Evolutionary conservation across 2,113 vertebrate genomes (phyloP).

Genomic region (Potamarius usumacintae): DNA sequence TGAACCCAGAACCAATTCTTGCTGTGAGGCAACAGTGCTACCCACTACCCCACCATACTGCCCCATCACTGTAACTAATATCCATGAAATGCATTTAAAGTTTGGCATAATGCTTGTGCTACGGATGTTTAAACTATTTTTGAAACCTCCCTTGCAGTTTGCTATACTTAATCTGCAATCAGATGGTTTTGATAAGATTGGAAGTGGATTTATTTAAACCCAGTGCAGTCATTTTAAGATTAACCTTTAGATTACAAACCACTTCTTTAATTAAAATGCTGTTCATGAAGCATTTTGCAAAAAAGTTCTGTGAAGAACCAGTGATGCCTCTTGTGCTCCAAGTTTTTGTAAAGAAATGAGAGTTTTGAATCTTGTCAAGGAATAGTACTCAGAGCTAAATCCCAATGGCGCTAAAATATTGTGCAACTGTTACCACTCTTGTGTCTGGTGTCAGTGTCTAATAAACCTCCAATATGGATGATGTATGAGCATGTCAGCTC

Average conservation of each 20-base stretch:
- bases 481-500: constrained; percentile 41
- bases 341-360: constrained; percentile 4
- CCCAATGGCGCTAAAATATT: constrained; percentile 10
- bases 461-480: constrained; percentile 40
- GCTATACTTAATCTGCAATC: background rate
- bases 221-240: background rate
- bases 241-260: background rate
- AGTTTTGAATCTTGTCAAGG: constrained; percentile 1
- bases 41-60: too few species aligned
- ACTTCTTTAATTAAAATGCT: background rate
- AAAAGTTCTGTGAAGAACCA: background rate
- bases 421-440: constrained; percentile 6
- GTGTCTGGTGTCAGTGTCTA: constrained; percentile 37
- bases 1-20: too few species aligned
- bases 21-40: too few species aligned
- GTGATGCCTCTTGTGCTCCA: constrained; percentile 28
- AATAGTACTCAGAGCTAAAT: background rate
- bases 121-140: background rate
- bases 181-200: background rate
- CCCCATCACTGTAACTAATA: background rate
- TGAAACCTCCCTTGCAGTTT: background rate
- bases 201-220: background rate
- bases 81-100: background rate
- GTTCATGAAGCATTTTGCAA: background rate
- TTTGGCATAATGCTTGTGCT: background rate